A percentile compares a stretch with the other conserved stretches of the same genome.
Conservation (phyloP, 1,140 invertebrate species). For the Patella vulgata region DNA sequence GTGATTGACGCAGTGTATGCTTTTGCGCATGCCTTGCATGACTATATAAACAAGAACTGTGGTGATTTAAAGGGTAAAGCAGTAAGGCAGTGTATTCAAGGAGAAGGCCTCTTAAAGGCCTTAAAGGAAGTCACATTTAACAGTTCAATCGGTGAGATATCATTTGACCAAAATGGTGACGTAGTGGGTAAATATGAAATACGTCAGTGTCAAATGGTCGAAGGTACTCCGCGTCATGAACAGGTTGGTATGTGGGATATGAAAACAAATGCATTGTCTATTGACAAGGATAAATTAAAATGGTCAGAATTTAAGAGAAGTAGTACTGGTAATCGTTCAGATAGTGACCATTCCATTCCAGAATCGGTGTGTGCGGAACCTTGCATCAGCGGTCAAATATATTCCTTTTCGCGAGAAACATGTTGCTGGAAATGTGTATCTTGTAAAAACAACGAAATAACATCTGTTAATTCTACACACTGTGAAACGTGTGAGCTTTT, state of each 20-base stretch:
- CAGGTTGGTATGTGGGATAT: slow-evolving; percentile 38
- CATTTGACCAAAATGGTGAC: slow-evolving; percentile 51
- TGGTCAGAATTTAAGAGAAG: slow-evolving; percentile 1
- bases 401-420: slow-evolving; percentile 34
- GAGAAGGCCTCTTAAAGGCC: slow-evolving; percentile 27
- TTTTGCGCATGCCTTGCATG: slow-evolving; percentile 79
- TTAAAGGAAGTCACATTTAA: slow-evolving; percentile 35
- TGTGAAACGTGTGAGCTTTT: slow-evolving; percentile 39
- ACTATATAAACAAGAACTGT: slow-evolving; percentile 27
- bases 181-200: slow-evolving; percentile 37
- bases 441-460: slow-evolving; percentile 50
- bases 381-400: slow-evolving; percentile 31
- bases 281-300: slow-evolving; percentile 15
- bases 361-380: slow-evolving; percentile 39
- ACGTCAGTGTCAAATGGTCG: slow-evolving; percentile 28
- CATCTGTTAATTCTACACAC: slow-evolving; percentile 35
- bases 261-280: slow-evolving; percentile 9
- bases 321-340: background rate
- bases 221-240: background rate
- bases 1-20: slow-evolving; percentile 87
- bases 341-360: slow-evolving; percentile 20
- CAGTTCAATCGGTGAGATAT: slow-evolving; percentile 40
- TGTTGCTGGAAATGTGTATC: slow-evolving; percentile 45
- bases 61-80: background rate
- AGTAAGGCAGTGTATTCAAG: slow-evolving; percentile 32